A percentile compares a stretch with the other conserved stretches of the same genome.
Evolutionary conservation across 1,140 invertebrate species (phyloP).

Genomic region (Argopecten irradians): DNA sequence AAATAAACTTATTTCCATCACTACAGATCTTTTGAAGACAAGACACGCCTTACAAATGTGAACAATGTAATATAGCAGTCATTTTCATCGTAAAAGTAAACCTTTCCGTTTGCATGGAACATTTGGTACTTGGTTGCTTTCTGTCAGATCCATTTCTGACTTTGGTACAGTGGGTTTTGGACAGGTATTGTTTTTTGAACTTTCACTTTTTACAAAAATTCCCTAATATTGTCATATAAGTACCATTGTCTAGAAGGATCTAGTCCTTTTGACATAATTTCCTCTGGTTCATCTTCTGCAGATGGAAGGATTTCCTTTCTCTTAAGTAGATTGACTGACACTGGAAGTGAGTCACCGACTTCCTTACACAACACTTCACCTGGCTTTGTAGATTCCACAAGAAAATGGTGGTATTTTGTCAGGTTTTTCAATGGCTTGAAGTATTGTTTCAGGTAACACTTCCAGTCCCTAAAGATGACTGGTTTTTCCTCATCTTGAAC

Average conservation of each 20-base stretch:
- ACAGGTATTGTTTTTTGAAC: slow-evolving; percentile 8
- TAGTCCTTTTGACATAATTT: slow-evolving; percentile 2
- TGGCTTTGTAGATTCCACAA: slow-evolving; percentile 25
- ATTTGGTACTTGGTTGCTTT: slow-evolving; percentile 11
- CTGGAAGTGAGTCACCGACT: background rate
- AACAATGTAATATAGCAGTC: background rate
- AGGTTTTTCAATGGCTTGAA: slow-evolving; percentile 53
- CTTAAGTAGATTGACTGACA: slow-evolving; percentile 33
- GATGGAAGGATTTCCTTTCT: background rate
- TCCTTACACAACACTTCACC: slow-evolving; percentile 29
- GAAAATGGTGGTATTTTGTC: slow-evolving; percentile 48
- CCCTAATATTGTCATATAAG: slow-evolving; percentile 31
- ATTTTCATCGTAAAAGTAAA: background rate
- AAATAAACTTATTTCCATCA: background rate
- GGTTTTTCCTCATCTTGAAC: slow-evolving; percentile 46
- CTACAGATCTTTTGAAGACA: too few relatives aligned
- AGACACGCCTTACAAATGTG: background rate
- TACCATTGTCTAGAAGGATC: slow-evolving; percentile 21
- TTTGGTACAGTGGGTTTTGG: slow-evolving; percentile 2
- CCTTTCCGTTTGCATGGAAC: background rate
- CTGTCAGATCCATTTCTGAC: slow-evolving; percentile 4
- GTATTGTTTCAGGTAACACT: slow-evolving; percentile 39
- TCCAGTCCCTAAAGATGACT: slow-evolving; percentile 52
- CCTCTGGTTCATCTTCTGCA: background rate
- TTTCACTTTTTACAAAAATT: slow-evolving; percentile 20